Percentiles rank a stretch among this genome's conserved stretches.
Evolutionary conservation across 2,888 invertebrate genomes (phyloP).

Genomic region (Sesamia inferens): DNA sequence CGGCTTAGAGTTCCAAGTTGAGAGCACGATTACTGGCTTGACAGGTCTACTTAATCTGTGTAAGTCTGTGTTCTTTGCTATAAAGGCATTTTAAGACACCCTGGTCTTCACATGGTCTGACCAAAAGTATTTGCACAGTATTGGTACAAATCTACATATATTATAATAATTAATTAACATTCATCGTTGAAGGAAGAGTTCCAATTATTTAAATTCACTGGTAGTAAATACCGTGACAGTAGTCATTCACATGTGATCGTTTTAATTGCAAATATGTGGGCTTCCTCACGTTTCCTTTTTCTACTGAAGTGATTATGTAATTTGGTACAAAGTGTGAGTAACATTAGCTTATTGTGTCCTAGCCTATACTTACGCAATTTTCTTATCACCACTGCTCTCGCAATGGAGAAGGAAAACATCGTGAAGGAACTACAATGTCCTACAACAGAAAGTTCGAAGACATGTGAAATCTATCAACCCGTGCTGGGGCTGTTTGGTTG

Average conservation of each 20-base stretch:
- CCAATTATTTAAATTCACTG: conserved; percentile 10
- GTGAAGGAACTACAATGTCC: too few species aligned
- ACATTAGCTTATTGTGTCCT: not conserved
- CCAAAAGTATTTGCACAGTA: too few species aligned
- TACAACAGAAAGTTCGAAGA: not conserved
- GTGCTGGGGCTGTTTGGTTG: not conserved
- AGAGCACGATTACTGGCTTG: too few species aligned
- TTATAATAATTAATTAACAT: too few species aligned
- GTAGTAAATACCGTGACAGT: conserved; percentile 35
- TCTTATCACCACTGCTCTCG: too few species aligned
- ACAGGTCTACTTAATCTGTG: too few species aligned
- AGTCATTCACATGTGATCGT: conserved; percentile 34
- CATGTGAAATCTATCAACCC: not conserved
- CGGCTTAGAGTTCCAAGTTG: too few species aligned
- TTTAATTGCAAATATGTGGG: conserved; percentile 41
- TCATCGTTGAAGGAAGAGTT: not conserved
- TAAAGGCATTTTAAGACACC: too few species aligned
- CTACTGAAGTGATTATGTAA: not conserved
- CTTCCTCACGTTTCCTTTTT: conserved; percentile 24
- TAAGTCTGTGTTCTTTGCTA: too few species aligned
- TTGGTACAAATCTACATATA: too few species aligned
- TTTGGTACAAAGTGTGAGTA: not conserved
- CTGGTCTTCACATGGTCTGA: too few species aligned
- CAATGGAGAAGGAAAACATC: too few species aligned
- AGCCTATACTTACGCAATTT: not conserved